Conservation (phyloP, 2,888 invertebrate species). For the Drosophila acutilabella region DNA sequence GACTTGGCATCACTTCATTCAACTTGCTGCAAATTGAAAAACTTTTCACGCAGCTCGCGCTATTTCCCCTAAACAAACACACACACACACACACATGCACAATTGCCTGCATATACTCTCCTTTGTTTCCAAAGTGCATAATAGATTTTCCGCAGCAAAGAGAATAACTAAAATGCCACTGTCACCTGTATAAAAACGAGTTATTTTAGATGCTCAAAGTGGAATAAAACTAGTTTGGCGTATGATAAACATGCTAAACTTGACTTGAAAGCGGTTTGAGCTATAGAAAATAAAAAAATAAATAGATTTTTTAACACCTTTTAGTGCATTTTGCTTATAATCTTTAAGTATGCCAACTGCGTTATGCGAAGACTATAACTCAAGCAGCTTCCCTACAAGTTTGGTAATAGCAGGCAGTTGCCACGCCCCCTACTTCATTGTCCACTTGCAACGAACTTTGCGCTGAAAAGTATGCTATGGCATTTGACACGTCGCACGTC, state of each 20-base stretch:
- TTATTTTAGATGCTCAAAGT: not conserved
- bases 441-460: slow-evolving; percentile 9
- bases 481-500: slow-evolving; percentile 30
- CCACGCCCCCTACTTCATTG: not conserved
- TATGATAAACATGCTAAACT: not conserved
- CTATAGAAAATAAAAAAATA: too few relatives aligned
- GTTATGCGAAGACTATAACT: too few relatives aligned
- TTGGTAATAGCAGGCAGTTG: not conserved
- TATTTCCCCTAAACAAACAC: not conserved
- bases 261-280: not conserved
- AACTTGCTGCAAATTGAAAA: slow-evolving; percentile 62
- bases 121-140: not conserved
- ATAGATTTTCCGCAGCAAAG: not conserved
- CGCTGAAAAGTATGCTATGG: slow-evolving; percentile 49
- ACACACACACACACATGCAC: too few relatives aligned
- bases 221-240: not conserved
- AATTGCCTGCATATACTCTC: not conserved
- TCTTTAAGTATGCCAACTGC: too few relatives aligned
- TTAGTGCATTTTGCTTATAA: too few relatives aligned
- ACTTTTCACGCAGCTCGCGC: slow-evolving; percentile 40
- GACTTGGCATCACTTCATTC: slow-evolving; percentile 54
- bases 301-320: too few relatives aligned
- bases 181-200: not conserved
- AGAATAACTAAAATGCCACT: slow-evolving; percentile 1
- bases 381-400: too few relatives aligned